Percentiles rank a stretch among this genome's conserved stretches.
Evolutionary conservation across 2,113 vertebrate genomes (phyloP).

Genomic region (Lepus americanus): DNA sequence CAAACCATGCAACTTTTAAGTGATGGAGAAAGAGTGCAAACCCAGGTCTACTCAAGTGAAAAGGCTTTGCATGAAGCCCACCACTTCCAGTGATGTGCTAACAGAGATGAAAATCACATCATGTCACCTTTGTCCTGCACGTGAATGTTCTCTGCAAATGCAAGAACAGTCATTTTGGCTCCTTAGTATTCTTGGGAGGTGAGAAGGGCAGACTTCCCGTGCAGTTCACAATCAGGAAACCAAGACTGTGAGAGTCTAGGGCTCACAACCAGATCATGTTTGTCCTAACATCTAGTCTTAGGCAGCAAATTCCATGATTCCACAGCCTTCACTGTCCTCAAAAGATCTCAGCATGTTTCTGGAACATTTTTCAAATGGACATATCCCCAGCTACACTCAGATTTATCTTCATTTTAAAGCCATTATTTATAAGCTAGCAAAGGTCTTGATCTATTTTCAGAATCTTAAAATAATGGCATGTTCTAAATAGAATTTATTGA

Average conservation of each 20-base stretch:
- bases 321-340: neutral
- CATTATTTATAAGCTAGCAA: neutral
- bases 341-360: constrained; percentile 30
- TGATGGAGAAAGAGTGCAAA: neutral
- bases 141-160: neutral
- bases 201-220: neutral
- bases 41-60: neutral
- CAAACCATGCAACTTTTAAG: neutral
- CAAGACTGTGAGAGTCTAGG: neutral
- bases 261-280: neutral
- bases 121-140: neutral
- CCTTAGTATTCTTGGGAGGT: neutral
- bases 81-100: neutral
- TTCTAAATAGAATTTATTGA: neutral
- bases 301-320: neutral
- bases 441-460: neutral
- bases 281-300: neutral
- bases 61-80: neutral
- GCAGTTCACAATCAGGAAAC: neutral
- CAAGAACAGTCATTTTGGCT: neutral
- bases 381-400: neutral
- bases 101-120: neutral
- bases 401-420: constrained; percentile 4
- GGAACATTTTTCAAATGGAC: neutral
- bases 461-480: neutral